Percentiles rank a stretch among this genome's conserved stretches.
phyloP scores from a whole-genome alignment of 2,888 invertebrate species.

The Chalcosyrphus nemorum region DNA sequence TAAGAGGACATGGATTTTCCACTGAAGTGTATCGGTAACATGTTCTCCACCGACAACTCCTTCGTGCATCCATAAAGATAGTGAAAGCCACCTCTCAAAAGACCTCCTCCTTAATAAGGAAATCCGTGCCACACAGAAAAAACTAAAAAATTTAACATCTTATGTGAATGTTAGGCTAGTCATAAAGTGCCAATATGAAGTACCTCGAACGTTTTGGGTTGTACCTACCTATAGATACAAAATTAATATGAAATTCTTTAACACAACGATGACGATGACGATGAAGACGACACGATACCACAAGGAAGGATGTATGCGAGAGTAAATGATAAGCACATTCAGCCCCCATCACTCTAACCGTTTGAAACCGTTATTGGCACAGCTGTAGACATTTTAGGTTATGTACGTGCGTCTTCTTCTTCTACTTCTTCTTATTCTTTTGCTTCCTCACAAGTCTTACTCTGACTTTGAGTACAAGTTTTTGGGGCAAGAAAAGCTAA shows the following conservation, averaged over 20 bases:
- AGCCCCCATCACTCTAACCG: background rate
- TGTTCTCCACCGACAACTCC: too few species aligned
- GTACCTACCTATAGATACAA: slow-evolving; percentile 6
- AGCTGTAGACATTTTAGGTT: slow-evolving; percentile 28
- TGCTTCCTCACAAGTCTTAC: too few species aligned
- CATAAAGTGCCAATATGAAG: slow-evolving; percentile 1
- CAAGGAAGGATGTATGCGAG: slow-evolving; percentile 18
- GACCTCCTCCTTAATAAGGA: slow-evolving; percentile 21
- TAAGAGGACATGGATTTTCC: background rate
- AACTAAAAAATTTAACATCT: background rate
- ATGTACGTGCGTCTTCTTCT: slow-evolving; percentile 4
- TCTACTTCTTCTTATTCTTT: background rate
- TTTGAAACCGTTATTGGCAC: slow-evolving; percentile 21
- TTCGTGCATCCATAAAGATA: slow-evolving; percentile 34
- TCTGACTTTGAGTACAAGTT: slow-evolving; percentile 10
- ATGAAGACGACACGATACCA: too few species aligned
- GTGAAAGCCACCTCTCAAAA: background rate
- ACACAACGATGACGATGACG: background rate
- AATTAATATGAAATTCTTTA: slow-evolving; percentile 28
- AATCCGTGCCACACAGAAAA: slow-evolving; percentile 3
- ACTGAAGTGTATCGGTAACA: background rate
- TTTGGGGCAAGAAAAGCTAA: slow-evolving; percentile 51
- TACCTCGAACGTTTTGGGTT: background rate
- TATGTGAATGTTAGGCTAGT: background rate
- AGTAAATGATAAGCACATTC: slow-evolving; percentile 23